Conservation (phyloP, 2,113 vertebrate species). For the Cynopterus brachyotis region DNA sequence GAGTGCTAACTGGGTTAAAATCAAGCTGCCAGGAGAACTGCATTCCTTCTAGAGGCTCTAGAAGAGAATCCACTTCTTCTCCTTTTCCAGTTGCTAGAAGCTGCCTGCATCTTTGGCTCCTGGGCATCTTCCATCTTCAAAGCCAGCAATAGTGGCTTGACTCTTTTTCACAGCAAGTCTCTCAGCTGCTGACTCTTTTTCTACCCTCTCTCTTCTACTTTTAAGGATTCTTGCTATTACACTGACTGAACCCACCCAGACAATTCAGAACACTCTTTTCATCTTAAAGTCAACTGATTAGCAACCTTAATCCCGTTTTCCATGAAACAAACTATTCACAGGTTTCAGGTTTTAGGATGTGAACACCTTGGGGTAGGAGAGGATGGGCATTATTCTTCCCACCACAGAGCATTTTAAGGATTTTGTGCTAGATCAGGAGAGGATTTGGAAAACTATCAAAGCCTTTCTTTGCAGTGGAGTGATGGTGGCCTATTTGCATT, state of each 20-base stretch:
- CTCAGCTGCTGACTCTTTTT: not conserved
- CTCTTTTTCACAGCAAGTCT: not conserved
- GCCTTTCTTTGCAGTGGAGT: not conserved
- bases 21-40: not conserved
- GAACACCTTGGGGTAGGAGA: not conserved
- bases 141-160: not conserved
- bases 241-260: not conserved
- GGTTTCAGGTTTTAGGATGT: not conserved
- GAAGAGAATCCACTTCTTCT: not conserved
- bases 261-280: not conserved
- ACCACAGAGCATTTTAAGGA: not conserved
- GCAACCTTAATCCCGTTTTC: not conserved
- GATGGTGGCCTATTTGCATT: not conserved
- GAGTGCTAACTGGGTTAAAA: not conserved
- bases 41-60: fast-evolving
- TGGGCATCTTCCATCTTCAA: no score
- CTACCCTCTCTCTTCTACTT: not conserved
- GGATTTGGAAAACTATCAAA: not conserved
- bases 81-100: no score
- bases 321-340: not conserved
- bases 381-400: not conserved
- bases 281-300: not conserved
- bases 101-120: not conserved
- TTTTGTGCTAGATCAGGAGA: not conserved
- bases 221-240: not conserved